phyloP scores from a whole-genome alignment of 2,888 invertebrate genomes.

The Silvanus unidentatus region DNA sequence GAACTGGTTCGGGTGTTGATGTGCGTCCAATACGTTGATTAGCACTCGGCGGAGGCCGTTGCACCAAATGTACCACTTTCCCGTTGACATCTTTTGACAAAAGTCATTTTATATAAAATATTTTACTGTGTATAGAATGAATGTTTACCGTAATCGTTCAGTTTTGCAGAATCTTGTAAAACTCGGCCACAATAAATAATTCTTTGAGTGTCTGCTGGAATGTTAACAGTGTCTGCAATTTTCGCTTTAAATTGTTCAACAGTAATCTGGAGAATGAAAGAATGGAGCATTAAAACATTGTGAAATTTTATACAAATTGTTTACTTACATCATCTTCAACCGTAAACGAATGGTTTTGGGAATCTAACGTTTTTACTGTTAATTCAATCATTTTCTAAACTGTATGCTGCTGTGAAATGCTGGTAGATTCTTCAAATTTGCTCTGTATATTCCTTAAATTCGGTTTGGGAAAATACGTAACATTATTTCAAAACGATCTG shows the following conservation, averaged over 20 bases:
- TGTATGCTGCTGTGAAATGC: too few relatives aligned
- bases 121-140: slow-evolving; percentile 3
- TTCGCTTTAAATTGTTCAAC: slow-evolving; percentile 75
- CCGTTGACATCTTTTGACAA: slow-evolving; percentile 69
- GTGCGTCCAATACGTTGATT: slow-evolving; percentile 28
- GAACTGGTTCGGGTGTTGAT: slow-evolving; percentile 29
- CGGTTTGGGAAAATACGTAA: too few relatives aligned
- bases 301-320: background rate
- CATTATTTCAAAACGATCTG: too few relatives aligned
- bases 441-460: too few relatives aligned
- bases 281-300: slow-evolving; percentile 7
- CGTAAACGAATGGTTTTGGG: slow-evolving; percentile 74
- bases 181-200: slow-evolving; percentile 94
- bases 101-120: slow-evolving; percentile 2
- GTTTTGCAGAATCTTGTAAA: slow-evolving; percentile 77
- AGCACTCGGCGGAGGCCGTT: slow-evolving; percentile 68
- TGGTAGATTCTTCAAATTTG: too few relatives aligned
- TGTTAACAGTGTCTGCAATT: slow-evolving; percentile 70
- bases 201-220: slow-evolving; percentile 77
- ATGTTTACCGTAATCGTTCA: slow-evolving; percentile 76
- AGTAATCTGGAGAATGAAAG: slow-evolving; percentile 57
- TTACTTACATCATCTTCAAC: slow-evolving; percentile 80
- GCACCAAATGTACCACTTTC: slow-evolving; percentile 89
- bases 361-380: slow-evolving; percentile 86
- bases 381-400: slow-evolving; percentile 76